These are phyloP conservation scores for Poeciliopsis occidentalis DNA, from an alignment of 2,113 vertebrate species.

Conservation along the genomic window DNA sequence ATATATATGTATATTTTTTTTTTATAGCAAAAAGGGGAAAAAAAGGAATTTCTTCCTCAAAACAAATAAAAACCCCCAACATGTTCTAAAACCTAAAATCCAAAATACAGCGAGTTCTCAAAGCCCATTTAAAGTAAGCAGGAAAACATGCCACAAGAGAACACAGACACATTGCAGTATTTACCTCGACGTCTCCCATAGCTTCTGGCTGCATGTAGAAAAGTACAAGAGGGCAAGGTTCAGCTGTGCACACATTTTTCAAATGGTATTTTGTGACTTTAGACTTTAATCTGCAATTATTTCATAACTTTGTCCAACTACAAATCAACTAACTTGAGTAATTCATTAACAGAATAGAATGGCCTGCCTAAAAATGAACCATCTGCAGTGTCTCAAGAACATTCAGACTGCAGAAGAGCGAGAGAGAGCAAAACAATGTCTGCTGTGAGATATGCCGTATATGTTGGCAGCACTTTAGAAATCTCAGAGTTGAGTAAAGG, in stretches of 20 bases:
- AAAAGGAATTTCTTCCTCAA: not conserved
- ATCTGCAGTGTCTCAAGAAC: not conserved
- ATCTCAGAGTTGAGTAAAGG: not conserved
- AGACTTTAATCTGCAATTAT: slow-evolving; percentile 5
- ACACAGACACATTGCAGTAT: slow-evolving; percentile 45
- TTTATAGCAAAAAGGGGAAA: not conserved
- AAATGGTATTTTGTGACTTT: slow-evolving; percentile 1
- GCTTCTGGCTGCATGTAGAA: slow-evolving; percentile 98
- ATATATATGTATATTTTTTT: not conserved
- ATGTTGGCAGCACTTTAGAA: not conserved
- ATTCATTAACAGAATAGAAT: not conserved
- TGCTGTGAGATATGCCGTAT: not conserved
- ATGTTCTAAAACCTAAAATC: not conserved
- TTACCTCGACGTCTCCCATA: slow-evolving; percentile 99
- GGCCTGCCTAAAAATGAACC: not conserved
- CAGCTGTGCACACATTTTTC: slow-evolving; percentile 65
- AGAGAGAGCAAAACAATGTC: not conserved
- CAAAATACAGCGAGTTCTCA: not conserved
- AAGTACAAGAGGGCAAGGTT: slow-evolving; percentile 85
- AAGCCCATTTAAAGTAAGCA: slow-evolving; percentile 21
- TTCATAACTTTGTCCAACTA: not conserved
- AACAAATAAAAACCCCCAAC: not conserved
- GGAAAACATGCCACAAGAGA: slow-evolving; percentile 44
- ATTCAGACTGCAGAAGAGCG: not conserved
- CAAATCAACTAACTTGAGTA: not conserved